Base-by-base conservation (phyloP, 2,797 vertebrate genomes). In the Pterois miles region DNA sequence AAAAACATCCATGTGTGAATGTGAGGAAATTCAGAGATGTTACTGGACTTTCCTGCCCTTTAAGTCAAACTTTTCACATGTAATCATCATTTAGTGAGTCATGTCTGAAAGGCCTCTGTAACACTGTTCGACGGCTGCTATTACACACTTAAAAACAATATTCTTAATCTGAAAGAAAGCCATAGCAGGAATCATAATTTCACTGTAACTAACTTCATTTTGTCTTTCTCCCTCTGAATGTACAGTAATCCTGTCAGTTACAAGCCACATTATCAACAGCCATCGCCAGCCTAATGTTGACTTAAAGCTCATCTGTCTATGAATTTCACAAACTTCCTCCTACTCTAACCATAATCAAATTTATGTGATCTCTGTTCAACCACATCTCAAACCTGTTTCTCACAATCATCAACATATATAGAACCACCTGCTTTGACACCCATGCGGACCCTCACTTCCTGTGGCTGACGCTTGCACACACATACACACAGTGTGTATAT, bases 391-490 rank as follows among this genome's bases (percentile, higher is more conserved):
- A 27, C 11, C 18, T 13, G 66, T 57, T 46, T 70, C 16, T 78
- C 4, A 60, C 73, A 65, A 53, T 23, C 43, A 57, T 65, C 63
- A 65, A n/a, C 23, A 43, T 8, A 40, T 1, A 14, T 22, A 50
- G 63, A 80, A 83, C 78, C 78, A 83, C 48, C 8, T 48, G 63
- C 36, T 66, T 10, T 75, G 66, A 86, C 65, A 90, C 60, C 27
- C 14, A 13, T 68, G 25, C 16, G 64, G 90, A 94, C 92, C 89
- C 89, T 74, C 77, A 83, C 69, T 90, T 93, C 91, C 88, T 93
- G 89, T 89, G 80, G 76, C 72, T 88, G 67, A 75, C 23, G 20
- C 5, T 34, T 74, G 60, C 20, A 56, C 29, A 36, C 22, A 53
- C 23, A 14, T 75, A 33, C 65, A 57, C 60, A 60, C 22, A 12